Percentiles rank a stretch among this genome's conserved stretches.
Conservation (phyloP, 2,797 vertebrate genomes). For the Leuciscus waleckii region DNA sequence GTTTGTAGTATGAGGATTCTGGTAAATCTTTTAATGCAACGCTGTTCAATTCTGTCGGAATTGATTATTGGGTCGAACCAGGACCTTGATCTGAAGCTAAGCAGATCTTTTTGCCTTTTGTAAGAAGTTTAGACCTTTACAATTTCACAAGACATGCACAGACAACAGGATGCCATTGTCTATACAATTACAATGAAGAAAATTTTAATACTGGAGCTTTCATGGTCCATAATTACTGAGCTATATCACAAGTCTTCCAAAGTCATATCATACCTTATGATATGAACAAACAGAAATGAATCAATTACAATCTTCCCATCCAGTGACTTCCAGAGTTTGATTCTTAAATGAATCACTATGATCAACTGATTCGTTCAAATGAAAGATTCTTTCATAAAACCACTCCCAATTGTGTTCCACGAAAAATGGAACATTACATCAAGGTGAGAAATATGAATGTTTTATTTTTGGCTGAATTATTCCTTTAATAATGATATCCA, state of each 20-base stretch:
- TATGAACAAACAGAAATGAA: background rate
- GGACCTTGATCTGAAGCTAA: background rate
- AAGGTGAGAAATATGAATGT: background rate
- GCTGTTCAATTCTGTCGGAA: slow-evolving; percentile 24
- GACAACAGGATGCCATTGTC: background rate
- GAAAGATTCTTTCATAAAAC: background rate
- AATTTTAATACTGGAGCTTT: background rate
- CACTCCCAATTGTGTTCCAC: background rate
- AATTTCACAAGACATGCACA: background rate
- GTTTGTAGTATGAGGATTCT: slow-evolving; percentile 16
- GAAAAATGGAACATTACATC: background rate
- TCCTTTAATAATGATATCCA: background rate
- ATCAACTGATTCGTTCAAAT: background rate
- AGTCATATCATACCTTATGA: background rate
- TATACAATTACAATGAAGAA: background rate
- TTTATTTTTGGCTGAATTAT: background rate
- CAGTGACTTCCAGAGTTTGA: background rate
- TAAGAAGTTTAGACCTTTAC: background rate
- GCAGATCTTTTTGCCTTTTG: background rate
- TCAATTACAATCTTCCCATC: background rate
- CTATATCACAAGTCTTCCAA: background rate
- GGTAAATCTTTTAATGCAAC: slow-evolving; percentile 12
- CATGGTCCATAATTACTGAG: background rate
- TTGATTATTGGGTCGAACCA: slow-evolving; percentile 26
- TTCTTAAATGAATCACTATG: background rate